Percentiles rank a stretch among this genome's conserved stretches.
Conservation (phyloP, 2,113 vertebrate genomes). For the Gobius niger region DNA sequence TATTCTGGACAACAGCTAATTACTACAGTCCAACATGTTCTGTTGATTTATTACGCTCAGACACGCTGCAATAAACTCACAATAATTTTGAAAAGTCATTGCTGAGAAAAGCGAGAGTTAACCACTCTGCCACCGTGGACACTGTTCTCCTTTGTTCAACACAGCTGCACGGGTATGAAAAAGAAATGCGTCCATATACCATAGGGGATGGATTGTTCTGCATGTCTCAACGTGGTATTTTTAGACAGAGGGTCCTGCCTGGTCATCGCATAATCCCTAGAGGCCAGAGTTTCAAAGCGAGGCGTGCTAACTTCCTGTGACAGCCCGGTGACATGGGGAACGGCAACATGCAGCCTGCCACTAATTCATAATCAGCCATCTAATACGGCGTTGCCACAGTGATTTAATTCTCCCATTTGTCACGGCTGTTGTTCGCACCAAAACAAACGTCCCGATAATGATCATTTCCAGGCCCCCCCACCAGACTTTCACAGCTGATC, state of each 20-base stretch:
- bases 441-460: constrained; percentile 73
- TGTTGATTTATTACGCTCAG: no score
- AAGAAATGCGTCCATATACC: background rate
- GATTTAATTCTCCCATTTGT: constrained; percentile 80
- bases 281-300: constrained; percentile 28
- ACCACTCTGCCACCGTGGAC: background rate
- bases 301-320: constrained; percentile 62
- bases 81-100: background rate
- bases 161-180: background rate
- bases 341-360: constrained; percentile 58
- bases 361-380: constrained; percentile 79
- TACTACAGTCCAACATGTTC: no score
- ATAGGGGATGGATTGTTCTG: background rate
- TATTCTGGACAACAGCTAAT: no score
- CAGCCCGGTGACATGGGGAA: constrained; percentile 64
- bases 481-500: constrained; percentile 53
- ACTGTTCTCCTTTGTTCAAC: background rate
- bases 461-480: constrained; percentile 59
- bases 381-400: constrained; percentile 71
- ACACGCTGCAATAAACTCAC: no score
- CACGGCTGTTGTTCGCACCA: constrained; percentile 70
- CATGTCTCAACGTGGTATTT: constrained; percentile 5
- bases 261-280: background rate
- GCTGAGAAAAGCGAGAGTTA: background rate
- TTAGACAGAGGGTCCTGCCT: background rate